phyloP scores from a whole-genome alignment of 2,888 invertebrate species.

The Orthosia gracilis region DNA sequence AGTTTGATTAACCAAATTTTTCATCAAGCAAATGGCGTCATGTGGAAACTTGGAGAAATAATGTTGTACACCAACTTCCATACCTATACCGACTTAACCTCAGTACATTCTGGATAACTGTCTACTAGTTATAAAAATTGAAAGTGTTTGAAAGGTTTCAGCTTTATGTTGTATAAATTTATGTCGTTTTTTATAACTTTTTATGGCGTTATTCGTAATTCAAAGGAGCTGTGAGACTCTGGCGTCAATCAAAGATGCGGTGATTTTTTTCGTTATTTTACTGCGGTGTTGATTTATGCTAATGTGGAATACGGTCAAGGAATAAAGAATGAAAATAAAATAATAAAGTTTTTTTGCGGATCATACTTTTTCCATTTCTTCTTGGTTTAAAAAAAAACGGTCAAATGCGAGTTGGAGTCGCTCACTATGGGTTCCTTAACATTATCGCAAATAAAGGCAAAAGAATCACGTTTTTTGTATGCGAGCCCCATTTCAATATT shows the following conservation, averaged over 20 bases:
- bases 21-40: slow-evolving; percentile 51
- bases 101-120: background rate
- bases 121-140: slow-evolving; percentile 5
- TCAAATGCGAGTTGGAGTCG: too few relatives aligned
- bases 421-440: too few relatives aligned
- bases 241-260: background rate
- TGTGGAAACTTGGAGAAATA: slow-evolving; percentile 38
- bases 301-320: background rate
- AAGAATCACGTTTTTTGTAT: too few relatives aligned
- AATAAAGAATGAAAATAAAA: background rate
- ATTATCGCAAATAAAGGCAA: too few relatives aligned
- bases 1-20: slow-evolving; percentile 59
- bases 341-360: background rate
- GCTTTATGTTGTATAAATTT: too few relatives aligned
- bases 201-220: background rate
- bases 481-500: too few relatives aligned
- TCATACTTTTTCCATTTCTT: too few relatives aligned
- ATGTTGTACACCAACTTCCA: slow-evolving; percentile 24
- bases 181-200: too few relatives aligned
- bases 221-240: background rate
- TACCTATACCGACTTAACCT: background rate
- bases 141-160: background rate
- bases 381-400: too few relatives aligned
- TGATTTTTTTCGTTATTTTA: background rate
- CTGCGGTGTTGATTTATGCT: background rate